A percentile compares a stretch with the other conserved stretches of the same genome.
phyloP scores from a whole-genome alignment of 2,888 invertebrate species.

The Drosophila ochracea region DNA sequence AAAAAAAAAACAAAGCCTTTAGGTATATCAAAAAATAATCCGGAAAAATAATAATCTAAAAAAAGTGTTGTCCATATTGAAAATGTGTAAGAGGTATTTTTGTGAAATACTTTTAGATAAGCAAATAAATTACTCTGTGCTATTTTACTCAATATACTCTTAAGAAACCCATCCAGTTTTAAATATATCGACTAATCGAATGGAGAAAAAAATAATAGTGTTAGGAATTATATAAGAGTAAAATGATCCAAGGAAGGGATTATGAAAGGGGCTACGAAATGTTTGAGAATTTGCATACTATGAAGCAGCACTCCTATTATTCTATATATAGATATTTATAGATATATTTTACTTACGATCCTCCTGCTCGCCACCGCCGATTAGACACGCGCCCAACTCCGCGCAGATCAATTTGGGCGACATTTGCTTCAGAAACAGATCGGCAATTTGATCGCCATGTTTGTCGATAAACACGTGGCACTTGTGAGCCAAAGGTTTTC shows the following conservation, averaged over 20 bases:
- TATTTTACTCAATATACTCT: background rate
- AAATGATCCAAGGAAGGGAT: background rate
- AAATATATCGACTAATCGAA: background rate
- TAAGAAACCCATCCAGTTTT: background rate
- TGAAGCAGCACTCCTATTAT: no score
- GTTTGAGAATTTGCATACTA: background rate
- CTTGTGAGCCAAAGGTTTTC: constrained; percentile 85
- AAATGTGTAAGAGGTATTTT: background rate
- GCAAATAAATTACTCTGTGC: background rate
- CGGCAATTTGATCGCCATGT: constrained; percentile 90
- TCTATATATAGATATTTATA: background rate
- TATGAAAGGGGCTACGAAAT: no score
- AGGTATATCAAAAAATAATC: no score
- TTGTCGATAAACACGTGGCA: constrained; percentile 90
- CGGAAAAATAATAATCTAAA: no score
- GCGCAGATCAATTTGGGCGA: constrained; percentile 90
- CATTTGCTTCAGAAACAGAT: constrained; percentile 89
- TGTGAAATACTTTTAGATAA: background rate
- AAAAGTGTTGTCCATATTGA: background rate
- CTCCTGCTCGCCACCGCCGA: constrained; percentile 66
- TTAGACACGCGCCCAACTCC: constrained; percentile 88
- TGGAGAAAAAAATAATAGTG: background rate
- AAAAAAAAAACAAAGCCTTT: no score
- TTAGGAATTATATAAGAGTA: no score
- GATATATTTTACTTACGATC: constrained; percentile 76